phyloP scores from a whole-genome alignment of 2,797 vertebrate genomes.

The Tarsius wallacei region DNA sequence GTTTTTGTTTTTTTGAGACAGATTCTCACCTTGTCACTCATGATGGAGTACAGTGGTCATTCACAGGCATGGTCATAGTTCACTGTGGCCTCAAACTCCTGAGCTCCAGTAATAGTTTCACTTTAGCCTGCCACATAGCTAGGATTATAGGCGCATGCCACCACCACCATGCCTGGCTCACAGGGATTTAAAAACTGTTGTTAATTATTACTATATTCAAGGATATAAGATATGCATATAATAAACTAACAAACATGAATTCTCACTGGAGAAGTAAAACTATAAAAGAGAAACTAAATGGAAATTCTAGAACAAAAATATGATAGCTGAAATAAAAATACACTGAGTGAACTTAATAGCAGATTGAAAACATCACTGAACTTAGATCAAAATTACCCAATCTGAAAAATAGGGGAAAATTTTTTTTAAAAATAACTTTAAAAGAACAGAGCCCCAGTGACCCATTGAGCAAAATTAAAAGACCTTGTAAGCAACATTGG shows the following conservation, averaged over 20 bases:
- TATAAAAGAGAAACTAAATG: conserved; percentile 39
- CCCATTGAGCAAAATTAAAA: not conserved
- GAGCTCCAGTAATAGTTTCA: not conserved
- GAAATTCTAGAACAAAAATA: conserved; percentile 52
- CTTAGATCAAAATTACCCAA: conserved; percentile 40
- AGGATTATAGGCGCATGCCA: not conserved
- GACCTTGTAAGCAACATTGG: not conserved
- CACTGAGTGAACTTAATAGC: conserved; percentile 43
- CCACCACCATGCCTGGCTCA: not conserved
- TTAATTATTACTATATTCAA: not conserved
- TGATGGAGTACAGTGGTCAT: not conserved
- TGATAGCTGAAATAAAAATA: conserved; percentile 38
- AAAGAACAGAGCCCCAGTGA: conserved; percentile 9
- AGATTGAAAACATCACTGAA: conserved; percentile 34
- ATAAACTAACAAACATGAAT: conserved; percentile 45
- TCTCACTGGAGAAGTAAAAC: conserved; percentile 54
- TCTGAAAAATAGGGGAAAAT: conserved; percentile 47
- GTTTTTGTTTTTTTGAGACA: not conserved
- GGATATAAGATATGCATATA: not conserved
- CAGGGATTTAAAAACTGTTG: conserved; percentile 27
- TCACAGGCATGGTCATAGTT: not conserved
- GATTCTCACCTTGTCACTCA: not conserved
- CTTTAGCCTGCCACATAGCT: not conserved
- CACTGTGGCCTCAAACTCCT: not conserved
- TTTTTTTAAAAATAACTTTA: conserved; percentile 2